Evolutionary conservation across 2,797 vertebrate species (phyloP), one percentile per base, ranked within the genome.

Genomic region (Eupleurogrammus muticus): DNA sequence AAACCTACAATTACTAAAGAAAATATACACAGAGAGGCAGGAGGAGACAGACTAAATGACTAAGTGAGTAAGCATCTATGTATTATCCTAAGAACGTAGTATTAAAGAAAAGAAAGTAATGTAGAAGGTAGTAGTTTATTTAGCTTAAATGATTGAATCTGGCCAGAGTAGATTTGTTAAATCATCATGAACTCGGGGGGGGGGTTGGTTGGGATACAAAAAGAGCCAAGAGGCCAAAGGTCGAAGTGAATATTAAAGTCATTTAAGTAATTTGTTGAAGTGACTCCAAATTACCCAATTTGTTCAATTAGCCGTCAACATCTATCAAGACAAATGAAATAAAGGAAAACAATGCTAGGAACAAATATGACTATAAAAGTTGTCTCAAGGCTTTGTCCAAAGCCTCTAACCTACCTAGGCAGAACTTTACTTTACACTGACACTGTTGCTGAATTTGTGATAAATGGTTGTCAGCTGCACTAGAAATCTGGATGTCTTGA

Each of bases 401-500:
- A 80, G 49, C 34, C 78, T 86, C 76, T 83, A 74, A 80, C 82
- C 77, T 78, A 85, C 62, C 82, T 79, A 84, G 60, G 74, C 50
- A 73, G 53, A 82, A 85, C 75, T 83, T 78, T 75, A 16, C n/a
- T n/a, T n/a, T 12, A 71, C 17, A 71, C 65, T 70, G 64, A 74
- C 60, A n/a, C 66, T 66, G 51, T 66, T 78, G 73, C 82, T 79
- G 81, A 71, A 76, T 75, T 67, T 66, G 83, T 94, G 93, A 94
- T 94, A 87, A 93, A 94, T 94, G 88, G 89, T 74, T 92, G 89
- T 89, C 86, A 87, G 89, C 87, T 84, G 87, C 86, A 91, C 66
- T 66, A 71, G 89, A 90, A 93, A 94, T 94, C 87, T 90, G 90
- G 86, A 88, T 53, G 61, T 85, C 86, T 89, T 88, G 86, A 90